A percentile compares a stretch with the other conserved stretches of the same genome.
Evolutionary conservation across 2,797 vertebrate species (phyloP).

Genomic region (Acanthopagrus latus): DNA sequence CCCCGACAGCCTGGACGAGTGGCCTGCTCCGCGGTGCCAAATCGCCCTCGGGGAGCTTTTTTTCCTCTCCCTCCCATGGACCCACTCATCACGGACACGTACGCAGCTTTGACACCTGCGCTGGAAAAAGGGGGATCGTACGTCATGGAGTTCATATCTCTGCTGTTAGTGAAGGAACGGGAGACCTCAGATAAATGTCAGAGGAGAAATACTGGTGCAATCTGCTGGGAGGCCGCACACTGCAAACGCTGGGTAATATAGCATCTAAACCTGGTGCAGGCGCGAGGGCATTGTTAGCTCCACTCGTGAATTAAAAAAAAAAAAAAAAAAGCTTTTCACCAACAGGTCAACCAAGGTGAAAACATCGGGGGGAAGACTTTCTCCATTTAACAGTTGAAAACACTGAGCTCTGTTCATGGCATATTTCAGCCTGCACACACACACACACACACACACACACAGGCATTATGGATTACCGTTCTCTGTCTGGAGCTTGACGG

Average conservation of each 20-base stretch:
- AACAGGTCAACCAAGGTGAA: constrained; percentile 10
- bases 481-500: constrained; percentile 56
- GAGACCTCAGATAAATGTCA: constrained; percentile 68
- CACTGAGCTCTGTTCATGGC: constrained; percentile 18
- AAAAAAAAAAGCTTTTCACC: background rate
- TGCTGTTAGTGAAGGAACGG: constrained; percentile 59
- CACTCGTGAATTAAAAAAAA: background rate
- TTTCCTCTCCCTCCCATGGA: constrained; percentile 59
- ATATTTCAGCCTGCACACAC: constrained; percentile 7
- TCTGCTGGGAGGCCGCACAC: constrained; percentile 43
- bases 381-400: constrained; percentile 7
- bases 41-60: constrained; percentile 55
- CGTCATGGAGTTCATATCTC: constrained; percentile 74
- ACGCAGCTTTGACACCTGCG: constrained; percentile 77
- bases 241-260: background rate
- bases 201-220: constrained; percentile 70
- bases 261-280: constrained; percentile 4
- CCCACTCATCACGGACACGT: constrained; percentile 72
- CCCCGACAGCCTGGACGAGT: constrained; percentile 50
- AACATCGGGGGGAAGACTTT: background rate
- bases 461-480: constrained; percentile 50
- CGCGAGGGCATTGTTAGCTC: background rate
- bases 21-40: constrained; percentile 42
- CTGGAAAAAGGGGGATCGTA: constrained; percentile 72
- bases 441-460: constrained; percentile 13